Evolutionary conservation across 2,113 vertebrate genomes (phyloP).

Genomic region (Xyliphius kryptos): DNA sequence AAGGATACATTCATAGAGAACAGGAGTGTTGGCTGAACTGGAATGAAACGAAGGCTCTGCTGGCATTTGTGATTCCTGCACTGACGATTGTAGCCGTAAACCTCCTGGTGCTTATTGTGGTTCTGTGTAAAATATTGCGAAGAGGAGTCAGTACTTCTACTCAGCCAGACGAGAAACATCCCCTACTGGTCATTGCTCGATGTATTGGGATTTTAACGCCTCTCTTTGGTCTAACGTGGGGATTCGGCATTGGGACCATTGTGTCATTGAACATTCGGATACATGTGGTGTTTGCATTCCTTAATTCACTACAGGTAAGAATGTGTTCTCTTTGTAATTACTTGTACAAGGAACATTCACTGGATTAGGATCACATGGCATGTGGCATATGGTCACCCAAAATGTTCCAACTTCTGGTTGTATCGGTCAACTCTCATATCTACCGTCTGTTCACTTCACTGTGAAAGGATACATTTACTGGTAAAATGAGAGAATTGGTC

Average conservation of each 20-base stretch:
- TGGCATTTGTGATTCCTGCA: conserved; percentile 76
- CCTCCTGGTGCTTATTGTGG: conserved; percentile 66
- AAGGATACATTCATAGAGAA: conserved; percentile 56
- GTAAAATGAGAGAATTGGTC: too few species aligned
- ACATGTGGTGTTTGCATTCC: conserved; percentile 9
- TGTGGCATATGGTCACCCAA: too few species aligned
- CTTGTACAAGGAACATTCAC: too few species aligned
- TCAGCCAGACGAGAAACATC: conserved; percentile 44
- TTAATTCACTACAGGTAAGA: conserved; percentile 25
- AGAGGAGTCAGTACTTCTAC: conserved; percentile 52
- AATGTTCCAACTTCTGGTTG: too few species aligned
- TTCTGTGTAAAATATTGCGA: conserved; percentile 70
- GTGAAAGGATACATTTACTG: too few species aligned
- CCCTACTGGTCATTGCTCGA: conserved; percentile 12
- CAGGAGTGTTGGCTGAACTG: conserved; percentile 82
- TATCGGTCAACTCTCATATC: too few species aligned
- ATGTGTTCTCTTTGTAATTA: too few species aligned
- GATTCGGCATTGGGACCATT: conserved; percentile 28
- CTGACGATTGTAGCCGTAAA: conserved; percentile 77
- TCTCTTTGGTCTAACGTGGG: conserved; percentile 30
- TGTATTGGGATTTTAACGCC: conserved; percentile 27
- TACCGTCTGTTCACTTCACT: too few species aligned
- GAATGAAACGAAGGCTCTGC: conserved; percentile 68
- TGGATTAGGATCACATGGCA: too few species aligned
- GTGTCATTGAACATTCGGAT: neutral